These are phyloP conservation scores for Tachina fera DNA, from an alignment of 2,888 invertebrate species.

Conservation along the genomic window DNA sequence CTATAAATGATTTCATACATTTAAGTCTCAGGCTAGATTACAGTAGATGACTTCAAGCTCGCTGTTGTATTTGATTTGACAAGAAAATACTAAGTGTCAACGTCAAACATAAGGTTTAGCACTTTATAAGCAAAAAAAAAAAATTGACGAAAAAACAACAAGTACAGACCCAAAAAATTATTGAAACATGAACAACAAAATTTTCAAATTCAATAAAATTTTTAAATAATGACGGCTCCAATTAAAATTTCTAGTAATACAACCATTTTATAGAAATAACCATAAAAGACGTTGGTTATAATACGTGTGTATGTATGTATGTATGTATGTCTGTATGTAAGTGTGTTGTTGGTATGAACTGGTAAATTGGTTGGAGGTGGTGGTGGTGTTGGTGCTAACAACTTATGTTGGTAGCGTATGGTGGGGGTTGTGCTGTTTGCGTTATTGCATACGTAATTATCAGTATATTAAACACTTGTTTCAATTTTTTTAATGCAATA, in stretches of 20 bases:
- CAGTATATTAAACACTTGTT: conserved; percentile 61
- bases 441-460: conserved; percentile 49
- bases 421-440: conserved; percentile 23
- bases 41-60: not conserved
- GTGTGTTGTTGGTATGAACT: not conserved
- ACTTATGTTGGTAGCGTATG: not conserved
- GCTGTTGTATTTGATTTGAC: conserved; percentile 27
- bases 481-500: conserved; percentile 58
- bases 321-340: not conserved
- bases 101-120: conserved; percentile 47
- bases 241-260: conserved; percentile 30
- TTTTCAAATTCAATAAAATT: conserved; percentile 54
- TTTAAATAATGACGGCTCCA: conserved; percentile 40
- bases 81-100: conserved; percentile 51
- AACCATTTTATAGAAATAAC: conserved; percentile 26
- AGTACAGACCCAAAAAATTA: conserved; percentile 16
- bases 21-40: not conserved
- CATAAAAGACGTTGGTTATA: conserved; percentile 3
- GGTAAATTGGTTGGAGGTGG: not conserved
- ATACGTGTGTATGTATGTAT: not conserved
- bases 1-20: conserved; percentile 25
- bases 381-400: conserved; percentile 3
- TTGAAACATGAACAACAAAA: conserved; percentile 40
- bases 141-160: conserved; percentile 13
- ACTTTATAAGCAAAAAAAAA: conserved; percentile 46